Conservation (phyloP, 2,888 invertebrate genomes). For the Hyalella azteca region DNA sequence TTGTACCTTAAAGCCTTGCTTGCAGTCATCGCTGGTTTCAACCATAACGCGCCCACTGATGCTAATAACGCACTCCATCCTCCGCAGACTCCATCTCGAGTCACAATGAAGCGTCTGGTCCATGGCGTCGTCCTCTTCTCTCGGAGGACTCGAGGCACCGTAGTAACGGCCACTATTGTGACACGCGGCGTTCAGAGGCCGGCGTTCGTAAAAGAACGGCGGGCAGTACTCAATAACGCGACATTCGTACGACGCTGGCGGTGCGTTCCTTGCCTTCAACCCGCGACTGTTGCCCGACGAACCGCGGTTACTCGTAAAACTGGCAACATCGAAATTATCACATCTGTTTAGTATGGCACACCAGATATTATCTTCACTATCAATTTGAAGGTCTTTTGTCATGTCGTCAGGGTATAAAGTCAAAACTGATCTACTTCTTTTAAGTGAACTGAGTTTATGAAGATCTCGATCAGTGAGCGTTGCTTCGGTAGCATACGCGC, state of each 20-base stretch:
- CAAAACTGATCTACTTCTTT: too few species aligned
- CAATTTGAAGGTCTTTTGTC: too few species aligned
- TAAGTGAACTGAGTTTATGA: too few species aligned
- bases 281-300: neutral
- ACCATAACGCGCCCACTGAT: neutral
- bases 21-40: neutral
- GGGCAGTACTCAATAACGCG: slow-evolving; percentile 15
- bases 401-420: too few species aligned
- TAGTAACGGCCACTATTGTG: neutral
- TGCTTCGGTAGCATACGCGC: too few species aligned
- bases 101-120: too few species aligned
- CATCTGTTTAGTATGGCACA: neutral
- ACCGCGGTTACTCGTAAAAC: neutral
- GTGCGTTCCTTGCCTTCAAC: neutral
- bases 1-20: neutral
- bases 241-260: neutral
- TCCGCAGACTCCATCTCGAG: neutral
- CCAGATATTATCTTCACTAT: too few species aligned
- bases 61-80: neutral
- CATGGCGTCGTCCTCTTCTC: too few species aligned
- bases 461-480: too few species aligned
- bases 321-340: neutral
- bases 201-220: neutral
- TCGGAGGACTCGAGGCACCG: neutral
- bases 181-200: too few species aligned